Conservation (phyloP, 2,113 vertebrate genomes). For the Halcyon senegalensis region DNA sequence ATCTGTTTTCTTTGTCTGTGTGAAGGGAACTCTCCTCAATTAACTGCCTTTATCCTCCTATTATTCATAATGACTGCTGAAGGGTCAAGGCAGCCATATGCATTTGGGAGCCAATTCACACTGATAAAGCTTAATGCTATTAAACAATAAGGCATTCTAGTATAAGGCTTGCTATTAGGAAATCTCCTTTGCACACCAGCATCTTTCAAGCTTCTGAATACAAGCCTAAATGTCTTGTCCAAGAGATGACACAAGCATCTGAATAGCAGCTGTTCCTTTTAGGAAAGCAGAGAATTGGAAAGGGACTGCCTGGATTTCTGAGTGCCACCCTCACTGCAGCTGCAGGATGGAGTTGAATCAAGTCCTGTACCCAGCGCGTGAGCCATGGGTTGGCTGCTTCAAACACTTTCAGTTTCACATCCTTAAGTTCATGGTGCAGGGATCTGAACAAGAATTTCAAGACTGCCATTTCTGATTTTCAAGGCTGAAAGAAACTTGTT, state of each 20-base stretch:
- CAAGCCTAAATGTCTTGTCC: not conserved
- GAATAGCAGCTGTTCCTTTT: not conserved
- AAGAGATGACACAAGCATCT: not conserved
- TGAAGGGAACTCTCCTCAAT: not conserved
- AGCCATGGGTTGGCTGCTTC: not conserved
- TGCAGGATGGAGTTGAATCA: rapidly evolving
- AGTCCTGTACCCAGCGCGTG: rapidly evolving
- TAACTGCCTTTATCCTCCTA: not conserved
- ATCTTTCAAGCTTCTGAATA: not conserved
- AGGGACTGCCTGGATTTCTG: not conserved
- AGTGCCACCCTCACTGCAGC: not conserved
- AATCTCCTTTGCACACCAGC: not conserved
- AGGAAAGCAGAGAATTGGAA: not conserved
- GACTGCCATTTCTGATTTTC: not conserved
- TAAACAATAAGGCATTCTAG: not conserved
- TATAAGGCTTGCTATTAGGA: not conserved
- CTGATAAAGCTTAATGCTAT: not conserved
- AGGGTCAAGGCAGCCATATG: not conserved
- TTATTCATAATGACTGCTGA: not conserved
- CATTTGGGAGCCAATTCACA: not conserved
- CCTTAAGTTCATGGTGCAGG: not conserved
- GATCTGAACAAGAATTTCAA: not conserved
- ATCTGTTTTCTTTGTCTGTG: not conserved
- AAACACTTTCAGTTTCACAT: not conserved
- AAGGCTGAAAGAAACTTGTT: not conserved